Evolutionary conservation across 2,888 invertebrate species (phyloP), one percentile per base, ranked within the genome.

Genomic region (Nomada goodeniana): DNA sequence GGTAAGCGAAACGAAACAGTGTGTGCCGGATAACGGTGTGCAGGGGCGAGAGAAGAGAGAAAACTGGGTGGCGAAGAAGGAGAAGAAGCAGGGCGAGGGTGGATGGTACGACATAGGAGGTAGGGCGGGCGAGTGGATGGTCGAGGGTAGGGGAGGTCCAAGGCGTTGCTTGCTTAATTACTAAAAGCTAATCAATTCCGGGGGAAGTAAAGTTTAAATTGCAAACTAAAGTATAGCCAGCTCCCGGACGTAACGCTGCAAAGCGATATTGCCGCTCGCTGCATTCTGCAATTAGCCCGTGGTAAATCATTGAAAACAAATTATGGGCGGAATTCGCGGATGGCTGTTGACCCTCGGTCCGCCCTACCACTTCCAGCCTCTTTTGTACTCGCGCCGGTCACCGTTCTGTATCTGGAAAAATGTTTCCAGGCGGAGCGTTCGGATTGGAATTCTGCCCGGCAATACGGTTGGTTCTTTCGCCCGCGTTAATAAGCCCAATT

Each of bases 181-280:
- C 93, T 93, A 93, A 93, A 93, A 93, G 93, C 93, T 93, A 93
- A 93, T 93, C 93, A 93, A 93, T 93, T 93, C 93, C 93, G 92
- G 93, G 91, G 93, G 93, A 93, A 93, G 93, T 93, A 93, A 93
- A 93, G 93, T 93, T 93, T 93, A 93, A 93, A 93, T 93, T 93
- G 93, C 93, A 93, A 93, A 93, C 93, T 93, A 93, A 93, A 93
- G 93, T 93, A 93, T 93, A 93, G 93, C 93, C 88, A 89, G 90
- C 88, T 88, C 86, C 87, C 86, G 85, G 88, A 91, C 89, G 89
- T 91, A 90, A 89, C 89, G 89, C 87, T 87, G 88, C 88, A 88
- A 88, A 88, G 89, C 88, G 88, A 88, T 88, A 88, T 88, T 88
- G 89, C 88, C 87, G 87, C 86, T 83, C 92, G 91, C 91, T 93